phyloP scores from a whole-genome alignment of 2,888 invertebrate species.

The Drosophila mimica region DNA sequence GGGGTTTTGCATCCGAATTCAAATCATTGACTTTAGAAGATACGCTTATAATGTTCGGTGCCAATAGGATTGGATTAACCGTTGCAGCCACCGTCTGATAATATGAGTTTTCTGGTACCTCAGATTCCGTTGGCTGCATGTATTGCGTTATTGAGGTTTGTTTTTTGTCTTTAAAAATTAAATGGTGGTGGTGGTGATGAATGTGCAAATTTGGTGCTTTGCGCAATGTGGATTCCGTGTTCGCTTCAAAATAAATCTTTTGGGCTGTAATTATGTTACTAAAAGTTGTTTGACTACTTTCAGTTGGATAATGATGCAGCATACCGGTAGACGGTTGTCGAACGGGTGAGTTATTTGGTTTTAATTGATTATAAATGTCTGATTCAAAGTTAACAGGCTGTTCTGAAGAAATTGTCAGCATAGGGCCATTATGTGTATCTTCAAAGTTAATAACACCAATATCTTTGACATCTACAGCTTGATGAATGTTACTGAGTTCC shows the following conservation, averaged over 20 bases:
- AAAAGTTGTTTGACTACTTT: neutral
- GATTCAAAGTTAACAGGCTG: neutral
- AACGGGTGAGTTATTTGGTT: too few species aligned
- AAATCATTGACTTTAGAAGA: neutral
- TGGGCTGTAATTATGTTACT: neutral
- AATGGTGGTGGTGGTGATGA: conserved; percentile 31
- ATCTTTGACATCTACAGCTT: neutral
- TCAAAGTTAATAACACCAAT: neutral
- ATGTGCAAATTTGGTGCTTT: conserved; percentile 11
- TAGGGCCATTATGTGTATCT: too few species aligned
- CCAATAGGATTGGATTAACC: neutral
- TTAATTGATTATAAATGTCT: neutral
- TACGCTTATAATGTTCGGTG: neutral
- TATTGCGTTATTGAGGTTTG: neutral
- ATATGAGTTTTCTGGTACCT: neutral
- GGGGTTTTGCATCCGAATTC: neutral
- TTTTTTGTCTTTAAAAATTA: conserved; percentile 1
- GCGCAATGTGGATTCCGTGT: neutral
- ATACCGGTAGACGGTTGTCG: neutral
- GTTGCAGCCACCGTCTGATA: neutral
- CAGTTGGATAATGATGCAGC: neutral
- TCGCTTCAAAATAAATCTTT: neutral
- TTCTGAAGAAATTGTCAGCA: neutral
- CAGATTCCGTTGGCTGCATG: neutral
- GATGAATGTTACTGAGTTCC: neutral